A percentile compares a stretch with the other conserved stretches of the same genome.
These are phyloP conservation scores for Embiotoca jacksoni DNA, from an alignment of 2,113 vertebrate species.

Conservation along the genomic window DNA sequence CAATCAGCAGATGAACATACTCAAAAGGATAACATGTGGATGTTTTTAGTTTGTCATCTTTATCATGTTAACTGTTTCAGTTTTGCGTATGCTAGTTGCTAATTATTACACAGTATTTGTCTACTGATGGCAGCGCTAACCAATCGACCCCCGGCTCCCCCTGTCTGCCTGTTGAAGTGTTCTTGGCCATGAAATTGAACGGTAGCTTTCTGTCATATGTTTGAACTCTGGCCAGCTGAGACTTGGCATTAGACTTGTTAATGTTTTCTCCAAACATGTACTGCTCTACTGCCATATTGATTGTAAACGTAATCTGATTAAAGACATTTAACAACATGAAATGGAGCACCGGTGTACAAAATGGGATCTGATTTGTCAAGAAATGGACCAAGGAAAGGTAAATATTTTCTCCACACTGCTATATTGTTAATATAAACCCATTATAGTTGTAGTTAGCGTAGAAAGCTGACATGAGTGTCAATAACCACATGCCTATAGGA, in stretches of 20 bases:
- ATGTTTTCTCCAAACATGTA: conserved; percentile 14
- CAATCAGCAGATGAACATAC: too few relatives aligned
- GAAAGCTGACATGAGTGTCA: conserved; percentile 34
- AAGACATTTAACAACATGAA: conserved; percentile 4
- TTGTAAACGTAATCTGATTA: conserved; percentile 8
- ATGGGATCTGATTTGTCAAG: background rate
- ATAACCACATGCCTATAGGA: conserved; percentile 36
- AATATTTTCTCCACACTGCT: background rate
- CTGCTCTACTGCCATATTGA: conserved; percentile 1
- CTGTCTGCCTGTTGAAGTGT: background rate
- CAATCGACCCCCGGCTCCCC: too few relatives aligned
- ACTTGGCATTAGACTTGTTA: conserved; percentile 9
- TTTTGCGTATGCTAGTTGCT: background rate
- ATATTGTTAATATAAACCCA: background rate
- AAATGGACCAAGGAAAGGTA: conserved; percentile 10
- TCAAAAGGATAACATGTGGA: too few relatives aligned
- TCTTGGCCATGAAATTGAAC: background rate
- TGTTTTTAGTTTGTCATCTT: too few relatives aligned
- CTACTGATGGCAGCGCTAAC: background rate
- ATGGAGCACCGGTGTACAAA: background rate
- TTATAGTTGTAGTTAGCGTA: conserved; percentile 18
- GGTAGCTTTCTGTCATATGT: background rate
- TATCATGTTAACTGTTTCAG: background rate
- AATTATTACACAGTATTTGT: background rate
- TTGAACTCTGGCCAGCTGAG: conserved; percentile 23